Evolutionary conservation across 1,140 invertebrate species (phyloP).

Genomic region (Megalonaias nervosa): DNA sequence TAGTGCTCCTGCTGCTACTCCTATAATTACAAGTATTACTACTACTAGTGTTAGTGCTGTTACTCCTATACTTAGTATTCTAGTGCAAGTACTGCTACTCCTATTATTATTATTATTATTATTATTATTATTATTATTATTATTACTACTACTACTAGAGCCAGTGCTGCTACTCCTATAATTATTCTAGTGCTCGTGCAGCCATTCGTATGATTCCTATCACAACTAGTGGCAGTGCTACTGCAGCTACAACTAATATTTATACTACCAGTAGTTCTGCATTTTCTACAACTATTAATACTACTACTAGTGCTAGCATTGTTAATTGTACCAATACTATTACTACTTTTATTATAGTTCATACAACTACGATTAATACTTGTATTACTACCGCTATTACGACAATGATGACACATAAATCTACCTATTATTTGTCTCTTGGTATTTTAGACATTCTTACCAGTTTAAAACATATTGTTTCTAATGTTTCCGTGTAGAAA

Average conservation of each 20-base stretch:
- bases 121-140: too few species aligned
- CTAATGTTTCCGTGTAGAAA: too few species aligned
- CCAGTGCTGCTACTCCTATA: neutral
- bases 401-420: neutral
- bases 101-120: conserved; percentile 4
- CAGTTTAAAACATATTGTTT: too few species aligned
- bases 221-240: conserved; percentile 4
- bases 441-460: too few species aligned
- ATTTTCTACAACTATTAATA: neutral
- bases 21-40: neutral
- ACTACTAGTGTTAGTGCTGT: neutral
- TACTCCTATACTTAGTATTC: neutral
- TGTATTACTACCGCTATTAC: conserved; percentile 1
- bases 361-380: neutral
- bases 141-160: conserved; percentile 3
- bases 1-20: neutral
- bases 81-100: neutral
- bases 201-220: neutral
- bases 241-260: neutral
- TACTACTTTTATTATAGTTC: neutral
- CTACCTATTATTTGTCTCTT: too few species aligned
- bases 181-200: neutral
- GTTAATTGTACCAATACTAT: neutral
- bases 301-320: conserved; percentile 4
- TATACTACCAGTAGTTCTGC: neutral